These are phyloP conservation scores for Cistogaster globosa DNA, from an alignment of 2,888 invertebrate genomes.

Conservation along the genomic window DNA sequence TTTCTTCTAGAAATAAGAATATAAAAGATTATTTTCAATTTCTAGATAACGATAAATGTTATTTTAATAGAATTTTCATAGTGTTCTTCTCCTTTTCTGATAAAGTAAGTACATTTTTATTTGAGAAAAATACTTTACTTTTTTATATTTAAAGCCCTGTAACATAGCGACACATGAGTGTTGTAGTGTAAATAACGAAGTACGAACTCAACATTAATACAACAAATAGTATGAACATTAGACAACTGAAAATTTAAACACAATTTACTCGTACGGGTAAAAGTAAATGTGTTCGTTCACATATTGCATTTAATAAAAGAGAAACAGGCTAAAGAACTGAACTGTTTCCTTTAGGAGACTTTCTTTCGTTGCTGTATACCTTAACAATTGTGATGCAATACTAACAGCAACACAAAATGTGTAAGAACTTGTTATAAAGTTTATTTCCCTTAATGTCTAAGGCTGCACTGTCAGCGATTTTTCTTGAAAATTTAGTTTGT, in stretches of 20 bases:
- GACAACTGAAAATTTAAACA: conserved; percentile 48
- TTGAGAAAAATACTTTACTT: conserved; percentile 3
- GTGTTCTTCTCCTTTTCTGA: conserved; percentile 20
- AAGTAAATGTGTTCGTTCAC: conserved; percentile 1
- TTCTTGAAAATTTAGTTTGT: conserved; percentile 51
- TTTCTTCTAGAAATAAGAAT: not conserved
- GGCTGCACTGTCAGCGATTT: conserved; percentile 69
- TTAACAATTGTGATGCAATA: conserved; percentile 37
- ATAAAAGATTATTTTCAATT: conserved; percentile 53
- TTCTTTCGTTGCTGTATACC: conserved; percentile 36
- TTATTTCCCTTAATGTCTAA: conserved; percentile 59
- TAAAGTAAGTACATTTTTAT: conserved; percentile 23
- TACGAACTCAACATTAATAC: conserved; percentile 29
- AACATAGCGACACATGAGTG: conserved; percentile 55
- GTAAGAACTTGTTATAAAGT: conserved; percentile 39
- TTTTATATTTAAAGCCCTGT: conserved; percentile 14
- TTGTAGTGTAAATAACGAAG: conserved; percentile 45
- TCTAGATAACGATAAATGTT: conserved; percentile 66
- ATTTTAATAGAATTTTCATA: conserved; percentile 67
- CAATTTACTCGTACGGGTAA: conserved; percentile 1
- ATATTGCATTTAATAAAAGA: conserved; percentile 27
- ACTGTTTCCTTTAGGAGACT: conserved; percentile 46
- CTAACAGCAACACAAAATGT: conserved; percentile 20
- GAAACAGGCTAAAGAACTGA: not conserved
- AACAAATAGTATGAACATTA: conserved; percentile 49